Conservation (phyloP, 1,140 invertebrate species). For the Leptinotarsa undecemlineata region DNA sequence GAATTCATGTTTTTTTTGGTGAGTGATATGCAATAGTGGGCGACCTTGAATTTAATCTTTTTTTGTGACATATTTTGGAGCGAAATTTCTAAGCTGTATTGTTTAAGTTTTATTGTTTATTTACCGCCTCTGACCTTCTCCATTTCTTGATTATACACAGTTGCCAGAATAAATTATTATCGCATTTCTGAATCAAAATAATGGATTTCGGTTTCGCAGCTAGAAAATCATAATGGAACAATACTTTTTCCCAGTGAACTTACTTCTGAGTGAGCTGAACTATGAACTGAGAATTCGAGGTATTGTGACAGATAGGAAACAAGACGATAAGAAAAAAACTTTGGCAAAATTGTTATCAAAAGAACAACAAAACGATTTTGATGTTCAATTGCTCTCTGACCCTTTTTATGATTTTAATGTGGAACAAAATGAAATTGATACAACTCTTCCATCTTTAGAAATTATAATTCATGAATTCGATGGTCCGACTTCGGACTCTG, state of each 20-base stretch:
- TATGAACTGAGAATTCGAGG: slow-evolving; percentile 7
- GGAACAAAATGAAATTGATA: background rate
- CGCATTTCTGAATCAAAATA: no score
- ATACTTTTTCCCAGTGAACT: background rate
- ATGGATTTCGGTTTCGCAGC: no score
- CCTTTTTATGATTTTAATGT: background rate
- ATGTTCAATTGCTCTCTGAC: background rate
- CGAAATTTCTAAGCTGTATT: no score
- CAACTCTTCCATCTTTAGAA: background rate
- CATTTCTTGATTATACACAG: no score
- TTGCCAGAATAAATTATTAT: no score
- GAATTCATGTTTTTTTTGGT: no score
- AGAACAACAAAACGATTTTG: background rate
- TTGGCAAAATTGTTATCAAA: background rate
- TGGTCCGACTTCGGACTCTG: slow-evolving; percentile 1
- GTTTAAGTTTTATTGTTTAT: no score
- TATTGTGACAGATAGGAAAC: background rate
- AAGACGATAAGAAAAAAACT: background rate
- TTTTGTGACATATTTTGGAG: no score
- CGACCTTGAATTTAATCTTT: no score
- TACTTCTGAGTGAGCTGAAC: background rate
- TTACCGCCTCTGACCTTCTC: no score
- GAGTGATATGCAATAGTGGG: no score
- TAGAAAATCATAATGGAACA: no score
- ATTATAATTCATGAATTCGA: background rate